Base-by-base conservation (phyloP, 2,797 vertebrate genomes). In the Rhodeus uyekii region DNA sequence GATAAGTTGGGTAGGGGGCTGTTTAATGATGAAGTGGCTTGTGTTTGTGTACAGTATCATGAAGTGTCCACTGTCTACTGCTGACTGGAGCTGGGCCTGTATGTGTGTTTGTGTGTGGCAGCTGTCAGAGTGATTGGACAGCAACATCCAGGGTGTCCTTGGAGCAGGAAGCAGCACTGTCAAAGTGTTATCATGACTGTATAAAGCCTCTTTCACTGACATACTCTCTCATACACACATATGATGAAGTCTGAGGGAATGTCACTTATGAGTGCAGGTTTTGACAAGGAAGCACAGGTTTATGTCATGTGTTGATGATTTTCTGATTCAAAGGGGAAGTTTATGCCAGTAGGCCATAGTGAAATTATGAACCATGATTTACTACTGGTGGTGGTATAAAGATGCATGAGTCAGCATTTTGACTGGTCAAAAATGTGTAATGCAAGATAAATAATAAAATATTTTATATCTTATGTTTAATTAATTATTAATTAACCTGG, bases 31-130 rank as follows among this genome's bases (percentile, higher is more conserved):
- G 68, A 80, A 76, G 29, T 76, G 80, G 36, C 38, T 12, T 19
- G 50, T 74, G 34, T 79, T 79, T 82, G 58, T 86, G 64, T 34
- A 64, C 48, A 63, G 83, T 72, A 71, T 79, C 71, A 80, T 76
- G 46, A 73, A 58, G 44, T 42, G 76, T 50, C 48, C 42, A 12
- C 71, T 65, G 38, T 67, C 63, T 24, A 12, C 29, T 72, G 18
- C 60, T 63, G 14, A 38, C 44, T 64, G 24, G 48, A 5, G 8
- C 27, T n/a, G n/a, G n/a, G 29, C 39, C 67, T 34, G 68, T 19
- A 10, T 53, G 34, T 44, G 77, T 34, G 22, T 80, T 63, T 78
- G 61, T 67, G 61, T 76, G 69, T 65, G 72, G 29, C 42, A 64
- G 22, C 68, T 80, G 81, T 81, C 81, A 74, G 39, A 38, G 50